phyloP scores from a whole-genome alignment of 1,140 invertebrate genomes.

The Brachionus plicatilis region DNA sequence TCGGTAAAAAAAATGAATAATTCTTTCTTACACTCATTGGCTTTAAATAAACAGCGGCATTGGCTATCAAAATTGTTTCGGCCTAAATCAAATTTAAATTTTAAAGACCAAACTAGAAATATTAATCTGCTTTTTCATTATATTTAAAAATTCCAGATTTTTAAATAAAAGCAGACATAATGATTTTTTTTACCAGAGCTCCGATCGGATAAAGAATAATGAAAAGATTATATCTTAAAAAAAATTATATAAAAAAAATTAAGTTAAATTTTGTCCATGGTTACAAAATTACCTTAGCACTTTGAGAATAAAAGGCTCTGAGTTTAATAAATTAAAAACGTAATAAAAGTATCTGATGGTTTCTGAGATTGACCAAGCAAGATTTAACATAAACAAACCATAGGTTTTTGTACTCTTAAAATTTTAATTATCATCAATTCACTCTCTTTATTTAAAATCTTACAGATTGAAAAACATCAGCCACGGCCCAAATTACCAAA shows the following conservation, averaged over 20 bases:
- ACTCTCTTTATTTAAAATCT: constrained; percentile 16
- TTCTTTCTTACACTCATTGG: constrained; percentile 61
- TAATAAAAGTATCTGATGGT: constrained; percentile 89
- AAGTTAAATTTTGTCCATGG: neutral
- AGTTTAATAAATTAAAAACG: constrained; percentile 66
- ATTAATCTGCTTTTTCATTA: neutral
- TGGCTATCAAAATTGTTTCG: constrained; percentile 78
- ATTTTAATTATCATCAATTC: neutral
- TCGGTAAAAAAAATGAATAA: constrained; percentile 74
- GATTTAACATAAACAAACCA: constrained; percentile 65
- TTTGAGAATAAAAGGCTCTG: constrained; percentile 19
- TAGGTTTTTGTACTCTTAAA: constrained; percentile 51
- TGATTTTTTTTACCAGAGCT: constrained; percentile 13
- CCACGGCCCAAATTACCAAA: constrained; percentile 74
- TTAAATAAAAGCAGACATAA: neutral
- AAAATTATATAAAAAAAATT: constrained; percentile 41
- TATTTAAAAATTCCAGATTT: neutral
- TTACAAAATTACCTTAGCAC: constrained; percentile 1
- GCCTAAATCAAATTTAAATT: constrained; percentile 58
- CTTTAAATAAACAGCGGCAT: constrained; percentile 63
- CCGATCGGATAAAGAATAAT: constrained; percentile 85
- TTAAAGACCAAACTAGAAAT: neutral
- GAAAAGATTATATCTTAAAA: constrained; percentile 72
- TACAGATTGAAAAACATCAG: constrained; percentile 60
- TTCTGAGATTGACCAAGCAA: constrained; percentile 89